Evolutionary conservation across 64 coral and sea anemone species (phyloP).

Genomic region (Stichodactyla helianthus): DNA sequence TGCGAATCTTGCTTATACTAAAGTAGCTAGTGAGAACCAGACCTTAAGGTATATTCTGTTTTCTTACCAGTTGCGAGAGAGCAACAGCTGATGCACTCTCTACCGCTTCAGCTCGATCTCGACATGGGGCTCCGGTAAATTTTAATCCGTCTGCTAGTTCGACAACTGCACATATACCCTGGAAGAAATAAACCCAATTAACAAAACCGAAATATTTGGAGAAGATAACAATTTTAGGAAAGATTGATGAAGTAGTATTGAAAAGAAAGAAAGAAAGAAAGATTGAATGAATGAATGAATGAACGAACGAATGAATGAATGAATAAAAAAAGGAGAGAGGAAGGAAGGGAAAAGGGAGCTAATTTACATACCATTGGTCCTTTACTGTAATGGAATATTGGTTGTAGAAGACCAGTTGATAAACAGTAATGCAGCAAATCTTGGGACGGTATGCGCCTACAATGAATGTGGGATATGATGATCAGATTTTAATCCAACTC

Average conservation of each 20-base stretch:
- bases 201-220: not conserved
- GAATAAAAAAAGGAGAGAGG: not conserved
- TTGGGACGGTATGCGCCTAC: conserved; percentile 46
- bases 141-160: conserved; percentile 69
- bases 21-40: too few species aligned
- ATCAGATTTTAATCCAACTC: not conserved
- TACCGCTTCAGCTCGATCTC: conserved; percentile 51
- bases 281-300: too few species aligned
- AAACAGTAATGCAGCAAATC: conserved; percentile 37
- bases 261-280: not conserved
- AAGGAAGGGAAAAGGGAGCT: not conserved
- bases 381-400: conserved; percentile 23
- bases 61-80: conserved; percentile 60
- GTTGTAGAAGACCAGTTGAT: conserved; percentile 47
- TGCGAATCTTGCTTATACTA: too few species aligned
- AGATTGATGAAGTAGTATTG: not conserved
- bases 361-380: not conserved
- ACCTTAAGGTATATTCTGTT: not conserved
- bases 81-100: conserved; percentile 85
- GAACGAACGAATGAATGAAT: not conserved
- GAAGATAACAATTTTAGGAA: not conserved
- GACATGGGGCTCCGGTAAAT: conserved; percentile 41
- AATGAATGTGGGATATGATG: not conserved
- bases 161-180: conserved; percentile 58
- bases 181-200: not conserved